Evolutionary conservation across 2,113 vertebrate genomes (phyloP), one percentile per base, ranked within the genome.

Genomic region (Corapipo altera): DNA sequence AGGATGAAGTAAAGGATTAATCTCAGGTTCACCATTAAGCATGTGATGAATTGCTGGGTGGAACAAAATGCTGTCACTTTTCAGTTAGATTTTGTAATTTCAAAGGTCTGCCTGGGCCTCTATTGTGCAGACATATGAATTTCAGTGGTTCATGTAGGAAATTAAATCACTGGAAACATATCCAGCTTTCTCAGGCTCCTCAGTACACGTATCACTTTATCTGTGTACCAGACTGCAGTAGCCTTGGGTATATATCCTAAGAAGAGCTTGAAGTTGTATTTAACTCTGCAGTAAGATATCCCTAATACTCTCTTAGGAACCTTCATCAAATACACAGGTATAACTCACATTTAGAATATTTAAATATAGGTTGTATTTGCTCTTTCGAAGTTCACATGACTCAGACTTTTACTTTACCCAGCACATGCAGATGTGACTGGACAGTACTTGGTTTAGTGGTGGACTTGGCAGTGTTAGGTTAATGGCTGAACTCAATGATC

Each of bases 61-160:
- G 26, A 84, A 17, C 4, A 52, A 22, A 23, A 15, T 9, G 4
- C 9, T 32, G 12, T 3, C 41, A 37, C 30, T 43, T 77, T 77
- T 72, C 22, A 10, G 35, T 23, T 28, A 35, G 14, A 10, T 66
- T n/a, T 20, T 9, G 0, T 15, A 49, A 27, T 2, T 1, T 13
- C 41, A 49, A 49, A 76, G 21, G 35, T 72, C 58, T 89, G 2
- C 24, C 55, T 48, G 44, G 15, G 23, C 35, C 54, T 5, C 1
- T 21, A 15, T 33, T 4, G 10, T 48, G 24, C 51, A 86, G 26
- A 91, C 89, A 65, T 35, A 39, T 0, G 0, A 43, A 65, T 73
- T 84, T 73, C 21, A 22, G 35, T 39, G 73, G 49, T 12, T 21
- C 55, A 12, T 7, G 43, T 35, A n/a, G 58, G 44, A 79, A 83